Base-by-base conservation (phyloP, 2,797 vertebrate species). In the Monodelphis domestica region DNA sequence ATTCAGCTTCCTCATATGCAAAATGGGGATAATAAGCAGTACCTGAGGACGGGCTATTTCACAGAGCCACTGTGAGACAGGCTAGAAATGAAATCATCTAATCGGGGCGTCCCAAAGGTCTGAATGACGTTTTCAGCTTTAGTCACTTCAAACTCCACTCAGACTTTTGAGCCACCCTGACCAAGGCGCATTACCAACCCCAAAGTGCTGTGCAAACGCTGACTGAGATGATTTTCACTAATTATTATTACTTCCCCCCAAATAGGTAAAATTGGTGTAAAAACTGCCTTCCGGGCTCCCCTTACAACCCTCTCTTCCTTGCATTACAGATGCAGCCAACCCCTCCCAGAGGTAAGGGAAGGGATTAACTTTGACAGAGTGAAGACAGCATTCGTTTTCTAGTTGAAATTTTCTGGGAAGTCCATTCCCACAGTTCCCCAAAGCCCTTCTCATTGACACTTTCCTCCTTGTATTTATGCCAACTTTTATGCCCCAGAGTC, bases 361-460 rank as follows among this genome's bases (percentile, higher is more conserved):
- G 38, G 70, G 70, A 50, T 84, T 84, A 50, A 84, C 70, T 84
- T 50, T 84, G 70, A 84, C 70, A 84, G 70, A 78, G 70, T 84
- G 70, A 84, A 84, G 70, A 84, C 70, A 50, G 70, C 70, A 84
- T 26, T 84, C 70, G 21, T 84, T 84, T 50, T 84, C 38, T 84
- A 26, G 38, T 50, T 84, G 70, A 38, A 84, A 50, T 84, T 84
- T 84, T 50, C 70, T 45, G 70, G 70, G 70, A 84, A 84, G 70
- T 84, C 50, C 70, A 84, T 84, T 84, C 70, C 70, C 70, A 84
- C 70, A 84, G 70, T 24, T 84, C 70, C 70, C 70, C 70, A 84
- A 50, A 84, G 70, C 70, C 70, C 70, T 84, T 84, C 70, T 84
- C 70, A 84, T 84, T 84, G 70, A 84, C 70, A 84, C 70, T 84